Evolutionary conservation across 2,113 vertebrate genomes (phyloP).

Genomic region (Orthochromis malagaraziensis): DNA sequence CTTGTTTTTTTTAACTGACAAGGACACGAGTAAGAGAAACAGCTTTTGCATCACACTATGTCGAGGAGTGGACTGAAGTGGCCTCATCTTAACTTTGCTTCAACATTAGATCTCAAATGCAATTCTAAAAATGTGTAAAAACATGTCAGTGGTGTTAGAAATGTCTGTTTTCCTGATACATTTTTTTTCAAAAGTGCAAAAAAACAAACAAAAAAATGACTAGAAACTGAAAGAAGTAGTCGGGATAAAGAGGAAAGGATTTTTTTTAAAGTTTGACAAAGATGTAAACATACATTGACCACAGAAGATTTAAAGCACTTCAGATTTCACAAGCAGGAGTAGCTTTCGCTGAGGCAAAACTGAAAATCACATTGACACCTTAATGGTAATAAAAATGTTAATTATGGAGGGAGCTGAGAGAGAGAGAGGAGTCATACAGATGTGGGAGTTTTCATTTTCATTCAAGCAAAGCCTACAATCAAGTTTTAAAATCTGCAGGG

Average conservation of each 20-base stretch:
- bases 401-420: not conserved
- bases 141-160: not conserved
- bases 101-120: not conserved
- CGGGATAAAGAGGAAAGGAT: not conserved
- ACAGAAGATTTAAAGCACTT: not conserved
- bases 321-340: not conserved
- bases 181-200: not conserved
- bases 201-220: not conserved
- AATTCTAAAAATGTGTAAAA: not conserved
- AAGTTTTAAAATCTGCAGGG: not conserved
- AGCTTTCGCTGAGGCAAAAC: not conserved
- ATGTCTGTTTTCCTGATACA: not conserved
- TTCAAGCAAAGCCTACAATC: not conserved
- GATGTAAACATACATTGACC: not conserved
- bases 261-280: not conserved
- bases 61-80: not conserved
- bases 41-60: not conserved
- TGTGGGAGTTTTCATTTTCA: not conserved
- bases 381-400: not conserved
- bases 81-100: not conserved
- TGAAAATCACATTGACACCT: not conserved
- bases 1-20: not conserved
- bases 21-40: not conserved
- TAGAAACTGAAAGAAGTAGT: not conserved
- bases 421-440: not conserved